Base-by-base conservation (phyloP, 2,113 vertebrate species). In the Myotis davidii region DNA sequence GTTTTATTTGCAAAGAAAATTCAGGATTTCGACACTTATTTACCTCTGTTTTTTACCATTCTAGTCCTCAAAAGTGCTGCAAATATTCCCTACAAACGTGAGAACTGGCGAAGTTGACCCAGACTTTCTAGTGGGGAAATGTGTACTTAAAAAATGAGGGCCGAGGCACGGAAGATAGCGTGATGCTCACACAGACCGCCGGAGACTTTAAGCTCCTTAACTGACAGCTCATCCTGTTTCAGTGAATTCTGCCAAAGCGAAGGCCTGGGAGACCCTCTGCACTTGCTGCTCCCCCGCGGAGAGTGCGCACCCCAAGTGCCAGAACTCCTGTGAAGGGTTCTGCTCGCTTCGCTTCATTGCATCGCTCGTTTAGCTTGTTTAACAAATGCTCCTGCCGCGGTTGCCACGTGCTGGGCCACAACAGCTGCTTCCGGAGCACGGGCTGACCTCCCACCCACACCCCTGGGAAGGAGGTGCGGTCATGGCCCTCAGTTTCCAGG, bases 261-360 rank as follows among this genome's bases (percentile, higher is more conserved):
- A 86, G 34, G 42, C 9, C 39, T 0, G 8, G 34, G 0, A 3
- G 10, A 9, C 50, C 16, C 77, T 79, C 52, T 16, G 2, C 1
- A 6, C 34, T 39, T 39, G 2, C 17, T 3, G 10, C n/a, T 4
- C 2, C 0, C 5, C 21, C 11, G n/a, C 39, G 1, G 32, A 17
- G 9, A 8, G 0, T 0, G 48, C 18, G 7, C 39, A 3, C 1
- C 2, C 5, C 0, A 13, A 23, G 78, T 29, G 52, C 17, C 32
- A 9, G 37, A 48, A 20, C 50, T 0, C 11, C 29, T 1, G 23
- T 1, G 9, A 2, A 32, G 37, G 3, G 2, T n/a, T 48, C 21
- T 10, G 27, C 17, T 9, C 0, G 6, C 1, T 9, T 4, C 3
- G n/a, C n/a, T n/a, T 45, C 27, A 1, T 18, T 54, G 45, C 16